These are phyloP conservation scores for Drosophila sturtevanti DNA, from an alignment of 1,140 invertebrate species.

Conservation along the genomic window DNA sequence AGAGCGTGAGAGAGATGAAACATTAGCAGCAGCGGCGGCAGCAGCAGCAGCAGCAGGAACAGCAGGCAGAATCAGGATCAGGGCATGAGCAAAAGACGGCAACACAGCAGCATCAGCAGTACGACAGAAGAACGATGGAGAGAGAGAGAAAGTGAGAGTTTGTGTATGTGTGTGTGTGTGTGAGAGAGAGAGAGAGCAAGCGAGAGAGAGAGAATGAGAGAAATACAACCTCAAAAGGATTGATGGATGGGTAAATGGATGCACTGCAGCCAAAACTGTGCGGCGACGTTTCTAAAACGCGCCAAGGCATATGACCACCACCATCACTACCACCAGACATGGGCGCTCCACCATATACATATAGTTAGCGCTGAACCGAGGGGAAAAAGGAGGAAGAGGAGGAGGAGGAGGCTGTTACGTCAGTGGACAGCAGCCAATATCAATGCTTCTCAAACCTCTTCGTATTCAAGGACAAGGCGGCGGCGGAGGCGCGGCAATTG, in stretches of 20 bases:
- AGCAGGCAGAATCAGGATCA: conserved; percentile 12
- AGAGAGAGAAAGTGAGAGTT: too few relatives aligned
- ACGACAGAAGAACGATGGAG: too few relatives aligned
- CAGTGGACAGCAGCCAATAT: background rate
- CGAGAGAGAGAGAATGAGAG: background rate
- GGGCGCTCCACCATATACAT: conserved; percentile 3
- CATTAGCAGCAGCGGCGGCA: conserved; percentile 1
- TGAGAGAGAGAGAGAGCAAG: conserved; percentile 15
- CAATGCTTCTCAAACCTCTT: background rate
- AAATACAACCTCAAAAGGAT: conserved; percentile 11
- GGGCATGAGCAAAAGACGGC: background rate
- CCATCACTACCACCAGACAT: background rate
- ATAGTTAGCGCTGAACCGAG: background rate
- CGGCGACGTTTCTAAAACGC: conserved; percentile 27
- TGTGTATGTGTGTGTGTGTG: background rate
- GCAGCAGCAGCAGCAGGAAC: conserved; percentile 18
- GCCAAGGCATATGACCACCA: conserved; percentile 17
- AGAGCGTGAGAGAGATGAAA: background rate
- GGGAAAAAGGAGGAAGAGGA: background rate
- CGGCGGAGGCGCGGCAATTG: background rate
- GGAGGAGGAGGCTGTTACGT: background rate
- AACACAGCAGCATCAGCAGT: background rate
- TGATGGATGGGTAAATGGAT: background rate
- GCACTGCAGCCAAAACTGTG: conserved; percentile 9
- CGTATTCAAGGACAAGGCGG: background rate